Base-by-base conservation (phyloP, 2,888 invertebrate genomes). In the Eustalomyia histrio region DNA sequence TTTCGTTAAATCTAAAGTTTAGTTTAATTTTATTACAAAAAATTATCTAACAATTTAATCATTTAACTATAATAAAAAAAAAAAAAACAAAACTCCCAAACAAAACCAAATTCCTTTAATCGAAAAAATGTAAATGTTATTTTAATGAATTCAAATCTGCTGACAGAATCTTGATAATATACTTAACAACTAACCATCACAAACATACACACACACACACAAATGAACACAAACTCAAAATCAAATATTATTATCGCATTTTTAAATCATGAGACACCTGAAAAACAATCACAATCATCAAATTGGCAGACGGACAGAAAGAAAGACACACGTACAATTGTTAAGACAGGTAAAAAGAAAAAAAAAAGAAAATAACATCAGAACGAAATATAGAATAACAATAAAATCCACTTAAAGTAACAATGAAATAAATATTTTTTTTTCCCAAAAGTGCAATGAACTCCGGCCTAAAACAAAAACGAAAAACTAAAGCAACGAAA, bases 331-430 rank as follows among this genome's bases (percentile, higher is more conserved):
- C 47, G 24, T 35, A 52, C 69, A 64, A 73, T 60, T 53, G 52
- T 58, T 57, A 39, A 61, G 67, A 63, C 80, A 80, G 76, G 76
- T 80, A 80, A 6, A 24, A 29, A 7, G 29, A 29, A 29, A 6
- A 29, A 29, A 6, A 29, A 29, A 29, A 29, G 24, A 47, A 71
- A 58, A 63, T 17, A 58, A 52, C 2, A 61, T 8, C 29, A 29
- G 5, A 55, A 69, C 29, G 29, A 29, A 29, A 29, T 29, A 69
- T 39, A 9, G 29, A 67, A 71, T 65, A 67, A 76, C 73, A 80
- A 80, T 76, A 68, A 80, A 80, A 80, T 76, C 76, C 76, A 80
- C 76, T 76, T 76, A 60, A 80, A 80, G 72, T 50, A 72, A 68
- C 50, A 64, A 76, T 78, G 76, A 57, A 57, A 57, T 57, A 24